phyloP scores from a whole-genome alignment of 2,113 vertebrate genomes.

The Brevimyrus niger region DNA sequence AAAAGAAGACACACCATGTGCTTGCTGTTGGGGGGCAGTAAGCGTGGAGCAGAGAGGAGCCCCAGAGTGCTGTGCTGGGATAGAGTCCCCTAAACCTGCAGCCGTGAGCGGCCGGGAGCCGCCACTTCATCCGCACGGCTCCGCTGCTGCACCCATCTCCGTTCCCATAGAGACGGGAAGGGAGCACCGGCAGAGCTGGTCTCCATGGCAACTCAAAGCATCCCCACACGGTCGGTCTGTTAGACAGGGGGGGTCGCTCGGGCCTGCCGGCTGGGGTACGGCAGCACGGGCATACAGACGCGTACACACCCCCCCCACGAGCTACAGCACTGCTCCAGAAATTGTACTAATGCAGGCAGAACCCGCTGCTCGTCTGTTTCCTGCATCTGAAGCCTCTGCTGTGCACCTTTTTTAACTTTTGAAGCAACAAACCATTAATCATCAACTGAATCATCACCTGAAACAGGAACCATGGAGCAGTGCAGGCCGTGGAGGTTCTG shows the following conservation, averaged over 20 bases:
- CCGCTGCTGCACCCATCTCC: background rate
- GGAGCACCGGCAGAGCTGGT: background rate
- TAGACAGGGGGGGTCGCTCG: background rate
- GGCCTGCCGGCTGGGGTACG: background rate
- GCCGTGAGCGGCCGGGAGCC: background rate
- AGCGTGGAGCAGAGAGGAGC: background rate
- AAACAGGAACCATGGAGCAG: background rate
- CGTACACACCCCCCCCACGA: background rate
- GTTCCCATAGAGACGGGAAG: background rate
- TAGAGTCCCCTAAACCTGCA: background rate
- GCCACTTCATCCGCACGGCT: background rate
- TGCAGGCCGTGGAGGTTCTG: background rate
- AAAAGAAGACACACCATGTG: background rate
- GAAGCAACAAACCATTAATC: background rate
- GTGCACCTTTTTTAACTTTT: background rate
- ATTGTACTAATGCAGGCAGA: background rate
- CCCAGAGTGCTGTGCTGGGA: background rate
- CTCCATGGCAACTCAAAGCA: background rate
- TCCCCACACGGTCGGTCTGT: background rate
- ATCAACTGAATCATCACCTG: background rate
- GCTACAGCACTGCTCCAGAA: background rate
- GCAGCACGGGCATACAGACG: background rate
- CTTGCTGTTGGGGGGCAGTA: background rate
- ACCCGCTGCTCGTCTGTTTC: background rate
- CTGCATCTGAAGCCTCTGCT: background rate